Base-by-base conservation (phyloP, 1,140 invertebrate species). In the Eumaeus atala region DNA sequence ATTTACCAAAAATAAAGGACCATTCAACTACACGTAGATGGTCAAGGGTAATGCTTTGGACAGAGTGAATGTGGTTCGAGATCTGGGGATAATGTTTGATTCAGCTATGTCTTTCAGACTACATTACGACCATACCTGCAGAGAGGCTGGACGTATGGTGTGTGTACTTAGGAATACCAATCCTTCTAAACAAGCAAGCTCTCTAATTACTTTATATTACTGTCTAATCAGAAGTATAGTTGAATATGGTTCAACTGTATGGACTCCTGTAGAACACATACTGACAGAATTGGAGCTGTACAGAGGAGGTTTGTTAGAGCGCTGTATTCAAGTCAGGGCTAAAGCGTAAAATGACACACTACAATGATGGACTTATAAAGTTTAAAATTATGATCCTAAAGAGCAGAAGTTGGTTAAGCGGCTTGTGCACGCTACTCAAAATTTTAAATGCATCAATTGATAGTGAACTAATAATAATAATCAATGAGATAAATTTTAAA, bases 181-280 rank as follows among this genome's bases (percentile, higher is more conserved):
- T 14, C 48, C 28, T 9, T 50, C 36, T 14, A 50, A 50, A 50
- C 11, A 35, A 12, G 8, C 1, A 5, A 14, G 12, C 3, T 50
- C 48, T n/a, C n/a, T 10, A 8, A 33, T n/a, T 11, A 33, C n/a
- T 8, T n/a, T 50, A 3, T 50, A 50, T 35, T n/a, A 3, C 9
- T 33, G 7, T 11, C n/a, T 35, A 8, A 33, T 50, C 4, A 50
- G 48, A 35, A 28, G 17, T 3, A 18, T 55, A 49, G 9, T 48
- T 18, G 48, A 49, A 38, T 48, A 35, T 61, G 52, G 33, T 53
- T 66, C 9, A 36, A 67, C 95, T 42, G 12, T 17, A 14, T 17
- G 40, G 40, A 9, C 40, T 16, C 40, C 40, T 42, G 16, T 42
- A 42, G 14, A 42, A 9, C 6, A 42, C 12, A 14, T 14, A 16